These are phyloP conservation scores for Onychorhynchus coronatus DNA, from an alignment of 2,113 vertebrate genomes.

Conservation along the genomic window DNA sequence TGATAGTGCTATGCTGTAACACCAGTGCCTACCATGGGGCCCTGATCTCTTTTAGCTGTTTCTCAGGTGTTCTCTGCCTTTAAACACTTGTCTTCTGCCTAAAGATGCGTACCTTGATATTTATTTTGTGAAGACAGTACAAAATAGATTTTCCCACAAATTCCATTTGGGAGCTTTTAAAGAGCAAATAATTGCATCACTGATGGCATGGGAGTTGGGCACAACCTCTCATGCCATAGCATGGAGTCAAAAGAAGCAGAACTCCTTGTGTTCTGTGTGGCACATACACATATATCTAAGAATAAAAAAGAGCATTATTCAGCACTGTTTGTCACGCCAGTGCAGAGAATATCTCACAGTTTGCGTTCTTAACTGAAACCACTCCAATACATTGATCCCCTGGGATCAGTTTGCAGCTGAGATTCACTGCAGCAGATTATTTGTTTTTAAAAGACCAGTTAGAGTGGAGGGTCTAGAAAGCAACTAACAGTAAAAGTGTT, in stretches of 20 bases:
- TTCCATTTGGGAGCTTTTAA: background rate
- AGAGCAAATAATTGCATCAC: background rate
- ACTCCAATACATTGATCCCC: background rate
- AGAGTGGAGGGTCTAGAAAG: background rate
- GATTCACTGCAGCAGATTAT: background rate
- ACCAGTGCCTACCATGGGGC: background rate
- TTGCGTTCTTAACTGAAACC: background rate
- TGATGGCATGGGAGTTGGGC: background rate
- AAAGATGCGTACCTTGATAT: background rate
- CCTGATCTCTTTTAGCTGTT: background rate
- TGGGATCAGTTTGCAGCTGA: background rate
- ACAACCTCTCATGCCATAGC: background rate
- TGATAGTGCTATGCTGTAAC: background rate
- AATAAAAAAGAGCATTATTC: background rate
- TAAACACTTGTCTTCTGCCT: background rate
- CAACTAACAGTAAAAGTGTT: background rate
- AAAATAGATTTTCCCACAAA: background rate
- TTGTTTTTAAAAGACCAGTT: background rate
- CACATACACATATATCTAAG: no score
- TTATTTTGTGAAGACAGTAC: background rate
- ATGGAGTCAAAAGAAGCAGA: background rate
- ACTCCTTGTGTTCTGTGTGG: background rate
- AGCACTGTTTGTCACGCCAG: background rate
- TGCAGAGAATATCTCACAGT: background rate
- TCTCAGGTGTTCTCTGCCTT: background rate